These are phyloP conservation scores for Pituophis catenifer DNA, from an alignment of 2,113 vertebrate species.

Conservation along the genomic window DNA sequence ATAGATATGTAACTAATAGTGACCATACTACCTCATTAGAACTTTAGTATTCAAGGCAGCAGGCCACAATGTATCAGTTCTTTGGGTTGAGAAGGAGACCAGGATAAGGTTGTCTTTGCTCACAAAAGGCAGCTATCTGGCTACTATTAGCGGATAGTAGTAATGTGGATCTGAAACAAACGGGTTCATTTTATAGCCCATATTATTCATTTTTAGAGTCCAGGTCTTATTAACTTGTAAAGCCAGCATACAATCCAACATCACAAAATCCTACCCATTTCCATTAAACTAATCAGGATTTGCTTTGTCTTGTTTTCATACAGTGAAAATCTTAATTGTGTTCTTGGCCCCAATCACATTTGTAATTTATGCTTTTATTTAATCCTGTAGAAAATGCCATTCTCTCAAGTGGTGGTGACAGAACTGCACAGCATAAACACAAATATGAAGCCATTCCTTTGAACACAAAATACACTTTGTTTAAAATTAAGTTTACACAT, in stretches of 20 bases:
- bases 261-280: neutral
- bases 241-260: accelerated
- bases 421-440: neutral
- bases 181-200: neutral
- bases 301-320: neutral
- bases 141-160: too few species aligned
- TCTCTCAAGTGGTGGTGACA: neutral
- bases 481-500: neutral
- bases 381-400: neutral
- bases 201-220: neutral
- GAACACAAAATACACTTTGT: neutral
- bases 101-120: neutral
- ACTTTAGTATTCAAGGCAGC: neutral
- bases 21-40: neutral
- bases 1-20: neutral
- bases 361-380: neutral
- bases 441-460: neutral
- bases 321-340: neutral
- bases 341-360: neutral
- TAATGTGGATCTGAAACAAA: too few species aligned
- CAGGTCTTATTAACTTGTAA: neutral
- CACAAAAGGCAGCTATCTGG: neutral
- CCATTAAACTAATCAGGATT: neutral
- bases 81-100: neutral
- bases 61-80: neutral